Conservation (phyloP, 2,113 vertebrate species). For the Steatornis caripensis region DNA sequence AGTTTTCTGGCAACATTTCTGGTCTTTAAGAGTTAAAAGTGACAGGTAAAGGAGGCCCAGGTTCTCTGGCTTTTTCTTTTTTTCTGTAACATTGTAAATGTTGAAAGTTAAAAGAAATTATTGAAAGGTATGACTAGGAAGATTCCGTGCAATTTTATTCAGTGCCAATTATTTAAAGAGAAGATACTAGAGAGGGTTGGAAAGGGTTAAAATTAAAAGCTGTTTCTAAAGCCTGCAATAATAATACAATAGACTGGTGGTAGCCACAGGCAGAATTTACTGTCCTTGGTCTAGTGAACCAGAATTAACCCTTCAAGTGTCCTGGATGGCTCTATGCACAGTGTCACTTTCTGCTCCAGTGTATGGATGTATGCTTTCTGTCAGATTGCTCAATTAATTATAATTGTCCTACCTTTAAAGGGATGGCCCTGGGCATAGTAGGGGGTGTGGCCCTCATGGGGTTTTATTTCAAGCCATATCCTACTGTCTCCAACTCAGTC, state of each 20-base stretch:
- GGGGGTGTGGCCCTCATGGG: conserved; percentile 59
- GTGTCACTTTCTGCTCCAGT: conserved; percentile 34
- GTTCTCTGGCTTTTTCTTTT: background rate
- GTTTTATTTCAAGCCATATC: conserved; percentile 65
- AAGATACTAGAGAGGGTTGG: background rate
- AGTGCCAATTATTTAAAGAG: background rate
- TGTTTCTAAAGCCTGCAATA: conserved; percentile 57
- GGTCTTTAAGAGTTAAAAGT: background rate
- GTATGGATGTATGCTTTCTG: conserved; percentile 52
- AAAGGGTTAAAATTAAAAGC: conserved; percentile 63
- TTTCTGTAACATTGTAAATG: background rate
- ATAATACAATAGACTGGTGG: conserved; percentile 57
- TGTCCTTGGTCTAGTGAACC: conserved; percentile 61
- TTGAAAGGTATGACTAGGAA: background rate
- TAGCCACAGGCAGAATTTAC: conserved; percentile 65
- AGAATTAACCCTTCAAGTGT: conserved; percentile 64
- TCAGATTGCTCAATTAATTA: conserved; percentile 71
- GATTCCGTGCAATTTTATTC: background rate
- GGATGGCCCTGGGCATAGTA: conserved; percentile 56
- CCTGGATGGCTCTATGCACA: conserved; percentile 38
- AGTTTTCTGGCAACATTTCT: background rate
- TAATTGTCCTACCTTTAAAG: conserved; percentile 70
- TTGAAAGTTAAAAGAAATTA: background rate
- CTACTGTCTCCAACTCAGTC: conserved; percentile 59
- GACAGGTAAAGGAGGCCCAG: background rate